Conservation (phyloP, 1,140 invertebrate species). For the Ips nitidus region DNA sequence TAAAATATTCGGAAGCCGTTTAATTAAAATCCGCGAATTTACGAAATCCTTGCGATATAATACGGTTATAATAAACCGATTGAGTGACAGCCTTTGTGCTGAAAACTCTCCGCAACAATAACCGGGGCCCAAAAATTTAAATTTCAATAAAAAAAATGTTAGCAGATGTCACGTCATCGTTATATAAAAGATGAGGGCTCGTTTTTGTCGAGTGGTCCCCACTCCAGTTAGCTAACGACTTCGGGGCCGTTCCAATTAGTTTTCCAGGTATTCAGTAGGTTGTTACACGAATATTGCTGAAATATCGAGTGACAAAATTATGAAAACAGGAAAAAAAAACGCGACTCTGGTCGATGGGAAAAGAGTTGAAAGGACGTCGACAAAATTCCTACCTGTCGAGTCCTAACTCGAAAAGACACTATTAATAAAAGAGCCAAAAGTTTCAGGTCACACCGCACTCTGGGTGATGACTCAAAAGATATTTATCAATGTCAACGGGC, state of each 20-base stretch:
- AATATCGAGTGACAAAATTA: too few relatives aligned
- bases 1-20: conserved; percentile 6
- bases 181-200: background rate
- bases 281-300: background rate
- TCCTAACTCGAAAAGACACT: conserved; percentile 11
- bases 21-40: background rate
- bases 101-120: background rate
- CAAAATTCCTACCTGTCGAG: conserved; percentile 13
- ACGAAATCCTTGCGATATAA: background rate
- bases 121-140: background rate
- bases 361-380: too few relatives aligned
- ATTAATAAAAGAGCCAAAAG: conserved; percentile 23
- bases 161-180: conserved; percentile 1
- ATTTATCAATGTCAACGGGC: conserved; percentile 24
- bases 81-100: background rate
- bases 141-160: background rate
- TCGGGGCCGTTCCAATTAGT: background rate
- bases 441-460: conserved; percentile 7
- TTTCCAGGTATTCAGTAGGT: background rate
- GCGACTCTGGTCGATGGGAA: too few relatives aligned
- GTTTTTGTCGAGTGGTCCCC: background rate
- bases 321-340: too few relatives aligned
- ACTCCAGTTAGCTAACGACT: background rate
- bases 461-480: conserved; percentile 20
- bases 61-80: conserved; percentile 4